A percentile compares a stretch with the other conserved stretches of the same genome.
Conservation (phyloP, 92 coral and sea anemone species). For the Porites rus region DNA sequence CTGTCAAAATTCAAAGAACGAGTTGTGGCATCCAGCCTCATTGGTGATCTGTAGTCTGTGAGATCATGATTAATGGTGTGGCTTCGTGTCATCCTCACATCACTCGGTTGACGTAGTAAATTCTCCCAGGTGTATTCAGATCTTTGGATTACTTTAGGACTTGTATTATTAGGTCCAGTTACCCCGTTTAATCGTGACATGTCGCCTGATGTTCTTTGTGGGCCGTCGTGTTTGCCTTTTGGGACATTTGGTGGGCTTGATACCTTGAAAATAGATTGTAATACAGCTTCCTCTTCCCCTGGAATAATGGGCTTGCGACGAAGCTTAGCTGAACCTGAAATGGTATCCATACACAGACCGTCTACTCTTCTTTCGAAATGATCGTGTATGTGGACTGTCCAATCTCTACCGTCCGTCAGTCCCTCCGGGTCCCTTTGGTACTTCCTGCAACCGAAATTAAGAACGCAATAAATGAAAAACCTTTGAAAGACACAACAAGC, state of each 20-base stretch:
- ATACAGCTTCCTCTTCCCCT: conserved; percentile 15
- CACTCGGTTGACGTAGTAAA: conserved; percentile 9
- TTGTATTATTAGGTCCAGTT: not conserved
- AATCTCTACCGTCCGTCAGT: conserved; percentile 26
- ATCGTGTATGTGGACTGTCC: conserved; percentile 7
- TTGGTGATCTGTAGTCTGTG: not conserved
- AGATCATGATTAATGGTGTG: conserved; percentile 5
- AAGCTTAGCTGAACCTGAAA: conserved; percentile 39
- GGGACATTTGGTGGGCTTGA: not conserved
- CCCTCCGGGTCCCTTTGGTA: conserved; percentile 8
- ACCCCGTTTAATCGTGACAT: not conserved
- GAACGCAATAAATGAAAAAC: too few species aligned
- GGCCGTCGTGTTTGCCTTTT: not conserved
- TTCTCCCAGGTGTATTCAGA: conserved; percentile 44
- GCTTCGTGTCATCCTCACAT: conserved; percentile 8
- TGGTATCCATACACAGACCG: conserved; percentile 68
- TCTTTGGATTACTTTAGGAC: conserved; percentile 15
- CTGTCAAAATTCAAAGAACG: conserved; percentile 7
- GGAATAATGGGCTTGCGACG: conserved; percentile 24
- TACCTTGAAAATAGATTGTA: conserved; percentile 6
- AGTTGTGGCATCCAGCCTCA: not conserved
- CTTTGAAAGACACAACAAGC: too few species aligned
- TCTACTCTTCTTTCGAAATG: conserved; percentile 38
- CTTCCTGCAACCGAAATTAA: conserved; percentile 2
- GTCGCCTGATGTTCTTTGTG: not conserved